phyloP scores from a whole-genome alignment of 2,888 invertebrate species.

The Philaethria dido region DNA sequence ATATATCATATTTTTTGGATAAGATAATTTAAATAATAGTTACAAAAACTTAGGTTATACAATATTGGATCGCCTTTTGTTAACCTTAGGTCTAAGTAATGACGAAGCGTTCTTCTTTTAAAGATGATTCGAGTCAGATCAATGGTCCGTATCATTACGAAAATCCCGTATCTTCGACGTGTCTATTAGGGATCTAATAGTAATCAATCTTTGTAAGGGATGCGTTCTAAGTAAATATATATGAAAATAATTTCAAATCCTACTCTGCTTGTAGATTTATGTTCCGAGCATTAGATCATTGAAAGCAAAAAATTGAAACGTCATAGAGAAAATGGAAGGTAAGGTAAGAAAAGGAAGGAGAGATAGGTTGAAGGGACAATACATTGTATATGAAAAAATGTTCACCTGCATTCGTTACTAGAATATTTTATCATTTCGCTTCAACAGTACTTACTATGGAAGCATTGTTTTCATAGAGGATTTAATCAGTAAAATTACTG shows the following conservation, averaged over 20 bases:
- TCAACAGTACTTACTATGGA: too few relatives aligned
- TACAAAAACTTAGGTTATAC: conserved; percentile 15
- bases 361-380: neutral
- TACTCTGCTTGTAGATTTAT: neutral
- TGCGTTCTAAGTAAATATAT: conserved; percentile 2
- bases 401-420: too few relatives aligned
- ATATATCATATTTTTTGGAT: too few relatives aligned
- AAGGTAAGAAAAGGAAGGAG: neutral
- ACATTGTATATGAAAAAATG: neutral
- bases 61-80: conserved; percentile 28
- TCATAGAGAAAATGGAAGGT: neutral
- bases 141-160: conserved; percentile 66
- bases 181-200: conserved; percentile 42
- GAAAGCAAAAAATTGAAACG: neutral
- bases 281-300: neutral
- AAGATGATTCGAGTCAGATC: conserved; percentile 57
- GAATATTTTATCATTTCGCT: too few relatives aligned
- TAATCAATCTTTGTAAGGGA: conserved; percentile 41
- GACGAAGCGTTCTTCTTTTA: conserved; percentile 41
- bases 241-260: conserved; percentile 2
- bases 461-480: too few relatives aligned
- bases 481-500: too few relatives aligned
- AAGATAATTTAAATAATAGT: neutral
- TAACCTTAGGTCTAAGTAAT: conserved; percentile 41
- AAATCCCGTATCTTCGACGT: conserved; percentile 54